A percentile compares a stretch with the other conserved stretches of the same genome.
These are phyloP conservation scores for Epinotia ramella DNA, from an alignment of 2,888 invertebrate genomes.

Conservation along the genomic window DNA sequence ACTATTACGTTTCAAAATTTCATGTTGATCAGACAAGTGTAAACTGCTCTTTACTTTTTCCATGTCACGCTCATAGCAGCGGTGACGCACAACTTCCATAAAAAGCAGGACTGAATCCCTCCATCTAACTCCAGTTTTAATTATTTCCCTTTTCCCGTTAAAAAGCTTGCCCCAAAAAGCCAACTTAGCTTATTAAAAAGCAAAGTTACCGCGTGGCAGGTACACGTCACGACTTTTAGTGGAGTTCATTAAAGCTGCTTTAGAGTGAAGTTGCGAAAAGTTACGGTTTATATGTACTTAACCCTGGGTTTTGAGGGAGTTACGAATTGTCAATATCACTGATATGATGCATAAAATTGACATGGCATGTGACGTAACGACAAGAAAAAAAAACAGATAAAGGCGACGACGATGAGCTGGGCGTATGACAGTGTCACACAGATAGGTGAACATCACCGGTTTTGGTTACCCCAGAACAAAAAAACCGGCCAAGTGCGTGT, in stretches of 20 bases:
- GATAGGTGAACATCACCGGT: too few species aligned
- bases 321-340: neutral
- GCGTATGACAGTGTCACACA: too few species aligned
- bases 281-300: constrained; percentile 44
- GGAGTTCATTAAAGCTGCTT: constrained; percentile 40
- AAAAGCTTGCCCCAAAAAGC: constrained; percentile 26
- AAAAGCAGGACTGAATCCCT: constrained; percentile 8
- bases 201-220: constrained; percentile 32
- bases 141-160: constrained; percentile 11
- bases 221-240: constrained; percentile 30
- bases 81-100: neutral
- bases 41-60: constrained; percentile 4
- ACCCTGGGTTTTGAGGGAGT: neutral
- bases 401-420: too few species aligned
- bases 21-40: neutral
- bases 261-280: constrained; percentile 35
- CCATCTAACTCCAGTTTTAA: constrained; percentile 14
- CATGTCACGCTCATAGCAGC: neutral
- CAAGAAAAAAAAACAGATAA: too few species aligned
- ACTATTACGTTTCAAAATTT: neutral
- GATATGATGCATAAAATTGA: neutral
- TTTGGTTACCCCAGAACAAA: too few species aligned
- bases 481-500: too few species aligned
- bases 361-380: too few species aligned
- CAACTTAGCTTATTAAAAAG: constrained; percentile 40